A percentile compares a stretch with the other conserved stretches of the same genome.
Evolutionary conservation across 2,888 invertebrate species (phyloP).

Genomic region (Amblyteles armatorius): DNA sequence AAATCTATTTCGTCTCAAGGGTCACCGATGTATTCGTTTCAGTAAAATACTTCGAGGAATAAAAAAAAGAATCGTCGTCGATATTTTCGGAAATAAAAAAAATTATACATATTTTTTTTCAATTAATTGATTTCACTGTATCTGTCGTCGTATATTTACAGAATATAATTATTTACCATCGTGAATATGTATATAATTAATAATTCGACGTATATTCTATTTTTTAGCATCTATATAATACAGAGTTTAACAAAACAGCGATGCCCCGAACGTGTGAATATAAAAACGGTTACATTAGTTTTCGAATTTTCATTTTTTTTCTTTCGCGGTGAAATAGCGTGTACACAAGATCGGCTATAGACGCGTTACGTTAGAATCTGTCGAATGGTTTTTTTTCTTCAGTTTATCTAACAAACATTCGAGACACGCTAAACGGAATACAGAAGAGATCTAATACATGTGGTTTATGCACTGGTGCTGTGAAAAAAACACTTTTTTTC

Average conservation of each 20-base stretch:
- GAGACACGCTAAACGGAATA: constrained; percentile 40
- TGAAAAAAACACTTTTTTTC: background rate
- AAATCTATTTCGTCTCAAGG: background rate
- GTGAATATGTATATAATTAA: constrained; percentile 45
- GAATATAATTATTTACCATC: constrained; percentile 69
- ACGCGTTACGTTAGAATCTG: constrained; percentile 12
- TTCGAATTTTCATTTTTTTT: background rate
- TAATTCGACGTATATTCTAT: constrained; percentile 31
- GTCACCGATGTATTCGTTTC: background rate
- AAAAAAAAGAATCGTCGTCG: background rate
- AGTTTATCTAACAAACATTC: background rate
- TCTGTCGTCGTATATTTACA: constrained; percentile 79
- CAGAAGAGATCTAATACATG: constrained; percentile 25
- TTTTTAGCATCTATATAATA: constrained; percentile 57
- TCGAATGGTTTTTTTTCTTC: background rate
- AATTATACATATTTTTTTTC: background rate
- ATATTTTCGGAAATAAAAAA: background rate
- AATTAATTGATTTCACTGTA: constrained; percentile 61
- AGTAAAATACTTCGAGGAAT: background rate
- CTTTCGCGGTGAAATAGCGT: background rate
- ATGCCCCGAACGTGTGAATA: constrained; percentile 23
- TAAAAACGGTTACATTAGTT: background rate
- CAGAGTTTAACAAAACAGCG: constrained; percentile 48
- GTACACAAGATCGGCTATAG: background rate
- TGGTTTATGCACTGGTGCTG: background rate